phyloP scores from a whole-genome alignment of 2,888 invertebrate species.

The Nebria brevicollis region DNA sequence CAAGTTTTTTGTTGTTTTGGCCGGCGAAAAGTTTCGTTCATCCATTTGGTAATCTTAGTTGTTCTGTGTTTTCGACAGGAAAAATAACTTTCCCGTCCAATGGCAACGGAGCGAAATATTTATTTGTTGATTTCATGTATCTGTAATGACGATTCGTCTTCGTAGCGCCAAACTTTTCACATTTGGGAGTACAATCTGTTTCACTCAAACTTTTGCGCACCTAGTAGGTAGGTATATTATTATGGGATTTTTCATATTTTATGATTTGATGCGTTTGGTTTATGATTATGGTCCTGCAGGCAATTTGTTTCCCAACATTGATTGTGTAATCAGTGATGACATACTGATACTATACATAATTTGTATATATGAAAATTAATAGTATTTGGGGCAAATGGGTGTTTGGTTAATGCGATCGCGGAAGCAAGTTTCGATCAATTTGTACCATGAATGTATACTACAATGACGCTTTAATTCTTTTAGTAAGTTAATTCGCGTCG shows the following conservation, averaged over 20 bases:
- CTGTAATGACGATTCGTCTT: neutral
- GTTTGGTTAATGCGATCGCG: neutral
- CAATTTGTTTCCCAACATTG: neutral
- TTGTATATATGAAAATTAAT: neutral
- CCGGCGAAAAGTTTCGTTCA: conserved; percentile 54
- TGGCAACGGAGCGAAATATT: conserved; percentile 20
- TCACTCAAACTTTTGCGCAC: no score
- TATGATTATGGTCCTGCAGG: no score
- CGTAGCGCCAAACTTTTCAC: neutral
- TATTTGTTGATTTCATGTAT: conserved; percentile 36
- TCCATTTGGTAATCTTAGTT: conserved; percentile 36
- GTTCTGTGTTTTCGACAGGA: conserved; percentile 18
- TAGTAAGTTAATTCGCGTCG: neutral
- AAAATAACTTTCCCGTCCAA: conserved; percentile 21
- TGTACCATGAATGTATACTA: neutral
- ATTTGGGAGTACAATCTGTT: neutral
- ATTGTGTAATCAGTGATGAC: neutral
- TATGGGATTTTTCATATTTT: no score
- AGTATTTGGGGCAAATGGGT: neutral
- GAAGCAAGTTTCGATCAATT: neutral
- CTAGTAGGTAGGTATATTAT: no score
- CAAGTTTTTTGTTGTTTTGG: conserved; percentile 53
- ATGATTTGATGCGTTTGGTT: no score
- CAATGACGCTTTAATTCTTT: neutral
- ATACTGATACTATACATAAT: neutral